Conservation (phyloP, 1,140 invertebrate species). For the Phthorimaea operculella region DNA sequence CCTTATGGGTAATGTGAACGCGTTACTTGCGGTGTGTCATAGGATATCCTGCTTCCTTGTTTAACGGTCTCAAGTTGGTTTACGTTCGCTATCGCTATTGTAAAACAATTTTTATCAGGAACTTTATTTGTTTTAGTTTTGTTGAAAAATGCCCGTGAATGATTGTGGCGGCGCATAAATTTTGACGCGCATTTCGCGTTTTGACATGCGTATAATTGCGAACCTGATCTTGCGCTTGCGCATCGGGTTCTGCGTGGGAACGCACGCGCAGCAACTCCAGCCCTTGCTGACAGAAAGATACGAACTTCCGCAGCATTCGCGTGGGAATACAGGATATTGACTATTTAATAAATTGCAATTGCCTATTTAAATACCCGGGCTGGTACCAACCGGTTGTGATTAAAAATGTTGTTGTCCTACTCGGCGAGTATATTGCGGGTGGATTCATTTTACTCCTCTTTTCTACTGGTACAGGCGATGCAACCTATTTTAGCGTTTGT, state of each 20-base stretch:
- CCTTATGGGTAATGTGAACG: too few species aligned
- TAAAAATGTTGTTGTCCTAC: background rate
- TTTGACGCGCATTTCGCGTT: conserved; percentile 7
- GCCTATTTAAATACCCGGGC: background rate
- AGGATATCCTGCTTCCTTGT: too few species aligned
- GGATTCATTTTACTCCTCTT: too few species aligned
- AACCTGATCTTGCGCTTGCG: conserved; percentile 4
- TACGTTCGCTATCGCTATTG: too few species aligned
- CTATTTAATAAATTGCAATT: background rate
- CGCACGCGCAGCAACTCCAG: background rate
- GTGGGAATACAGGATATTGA: conserved; percentile 19
- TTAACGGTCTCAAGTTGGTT: too few species aligned
- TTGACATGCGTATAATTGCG: conserved; percentile 14
- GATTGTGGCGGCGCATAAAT: background rate
- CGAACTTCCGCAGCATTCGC: conserved; percentile 14
- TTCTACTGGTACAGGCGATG: too few species aligned
- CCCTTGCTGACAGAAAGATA: conserved; percentile 12
- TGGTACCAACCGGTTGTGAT: background rate
- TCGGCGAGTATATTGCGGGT: background rate
- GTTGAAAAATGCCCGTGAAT: too few species aligned
- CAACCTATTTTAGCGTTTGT: too few species aligned
- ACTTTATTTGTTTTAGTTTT: too few species aligned
- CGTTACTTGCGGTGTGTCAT: too few species aligned
- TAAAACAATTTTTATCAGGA: too few species aligned
- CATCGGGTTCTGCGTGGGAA: conserved; percentile 3